These are phyloP conservation scores for Elysia chlorotica DNA, from an alignment of 1,140 invertebrate genomes.

Conservation along the genomic window DNA sequence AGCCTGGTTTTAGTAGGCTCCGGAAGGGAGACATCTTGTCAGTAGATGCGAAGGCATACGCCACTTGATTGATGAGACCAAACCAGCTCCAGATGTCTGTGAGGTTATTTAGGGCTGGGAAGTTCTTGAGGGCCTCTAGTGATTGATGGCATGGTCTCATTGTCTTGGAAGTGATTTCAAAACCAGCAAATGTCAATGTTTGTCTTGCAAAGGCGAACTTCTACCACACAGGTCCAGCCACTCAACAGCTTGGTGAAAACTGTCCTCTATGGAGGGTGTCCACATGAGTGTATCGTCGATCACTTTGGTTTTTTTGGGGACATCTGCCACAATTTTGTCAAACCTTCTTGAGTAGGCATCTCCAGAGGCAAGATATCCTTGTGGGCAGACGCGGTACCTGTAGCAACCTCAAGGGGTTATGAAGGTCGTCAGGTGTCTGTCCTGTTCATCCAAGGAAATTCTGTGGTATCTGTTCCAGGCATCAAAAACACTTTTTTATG, in stretches of 20 bases:
- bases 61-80: slow-evolving; percentile 10
- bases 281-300: slow-evolving; percentile 36
- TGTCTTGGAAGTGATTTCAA: slow-evolving; percentile 27
- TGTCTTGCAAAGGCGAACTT: slow-evolving; percentile 42
- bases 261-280: slow-evolving; percentile 26
- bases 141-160: slow-evolving; percentile 24
- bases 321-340: slow-evolving; percentile 19
- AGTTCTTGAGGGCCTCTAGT: slow-evolving; percentile 26
- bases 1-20: too few relatives aligned
- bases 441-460: slow-evolving; percentile 26
- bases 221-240: slow-evolving; percentile 34
- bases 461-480: slow-evolving; percentile 34
- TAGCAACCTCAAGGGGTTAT: slow-evolving; percentile 41
- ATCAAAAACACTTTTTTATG: slow-evolving; percentile 29
- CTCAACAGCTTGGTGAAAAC: slow-evolving; percentile 24
- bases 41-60: slow-evolving; percentile 30
- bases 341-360: slow-evolving; percentile 29
- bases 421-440: slow-evolving; percentile 34
- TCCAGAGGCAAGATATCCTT: slow-evolving; percentile 39
- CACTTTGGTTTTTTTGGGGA: slow-evolving; percentile 32
- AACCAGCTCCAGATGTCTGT: slow-evolving; percentile 38
- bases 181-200: slow-evolving; percentile 41
- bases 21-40: slow-evolving; percentile 30
- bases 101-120: slow-evolving; percentile 29
- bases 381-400: slow-evolving; percentile 36